A percentile compares a stretch with the other conserved stretches of the same genome.
phyloP scores from a whole-genome alignment of 2,113 vertebrate genomes.

The Daubentonia madagascariensis region DNA sequence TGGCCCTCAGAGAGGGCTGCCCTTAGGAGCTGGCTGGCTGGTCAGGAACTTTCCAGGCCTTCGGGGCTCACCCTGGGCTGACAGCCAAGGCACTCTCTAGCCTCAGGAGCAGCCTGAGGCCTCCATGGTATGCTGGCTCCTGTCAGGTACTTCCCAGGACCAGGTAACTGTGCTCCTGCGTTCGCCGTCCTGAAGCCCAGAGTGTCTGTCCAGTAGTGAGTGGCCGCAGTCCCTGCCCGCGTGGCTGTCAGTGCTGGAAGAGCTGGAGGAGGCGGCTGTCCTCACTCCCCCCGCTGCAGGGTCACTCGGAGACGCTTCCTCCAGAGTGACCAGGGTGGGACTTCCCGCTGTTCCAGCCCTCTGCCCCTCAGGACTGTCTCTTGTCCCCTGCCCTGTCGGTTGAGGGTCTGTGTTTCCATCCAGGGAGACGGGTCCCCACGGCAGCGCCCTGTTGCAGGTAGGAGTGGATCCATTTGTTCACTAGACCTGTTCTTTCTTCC shows the following conservation, averaged over 20 bases:
- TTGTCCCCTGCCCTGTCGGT: background rate
- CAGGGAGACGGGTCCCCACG: accelerated
- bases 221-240: accelerated
- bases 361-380: no score
- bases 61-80: background rate
- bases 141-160: background rate
- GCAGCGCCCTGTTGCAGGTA: background rate
- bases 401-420: background rate
- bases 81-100: background rate
- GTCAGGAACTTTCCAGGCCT: background rate
- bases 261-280: background rate
- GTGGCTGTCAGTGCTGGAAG: background rate
- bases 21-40: background rate
- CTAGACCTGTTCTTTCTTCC: background rate
- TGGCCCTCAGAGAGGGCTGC: background rate
- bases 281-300: accelerated
- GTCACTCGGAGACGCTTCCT: background rate
- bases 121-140: background rate
- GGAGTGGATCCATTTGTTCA: background rate
- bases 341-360: background rate
- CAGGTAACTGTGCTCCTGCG: background rate
- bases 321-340: background rate
- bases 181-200: background rate
- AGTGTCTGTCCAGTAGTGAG: background rate
- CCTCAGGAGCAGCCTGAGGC: background rate